Base-by-base conservation (phyloP, 2,113 vertebrate genomes). In the Crotalus horridus region DNA sequence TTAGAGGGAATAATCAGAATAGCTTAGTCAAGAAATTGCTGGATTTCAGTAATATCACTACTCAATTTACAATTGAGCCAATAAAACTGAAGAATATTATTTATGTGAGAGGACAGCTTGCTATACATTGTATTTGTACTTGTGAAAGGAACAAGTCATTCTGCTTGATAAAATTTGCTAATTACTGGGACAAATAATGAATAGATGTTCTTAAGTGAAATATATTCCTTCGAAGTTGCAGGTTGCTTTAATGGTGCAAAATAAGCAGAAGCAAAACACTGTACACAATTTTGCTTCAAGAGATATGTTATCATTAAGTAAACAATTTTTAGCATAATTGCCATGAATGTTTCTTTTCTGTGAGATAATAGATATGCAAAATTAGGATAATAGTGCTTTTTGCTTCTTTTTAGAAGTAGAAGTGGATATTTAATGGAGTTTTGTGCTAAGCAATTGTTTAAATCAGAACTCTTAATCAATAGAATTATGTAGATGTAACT, bases 111-210 rank as follows among this genome's bases (percentile, higher is more conserved):
- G 93, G 12, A 94, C 12, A 17, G 53, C 39, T 92, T 85, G 85
- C 91, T 95, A 89, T 89, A 3, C 85, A 21, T 21, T 95, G 69
- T 0, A 11, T n/a, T 93, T 8, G 58, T 13, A 23, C 48, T 90
- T 89, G 24, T 92, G 51, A 53, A 6, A 93, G 10, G 87, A 85
- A 91, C 55, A 92, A 94, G 21, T 81, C 93, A 94, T 94, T 89
- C 55, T 55, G 33, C 61, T 86, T 26, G 17, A 1, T 0, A 94
- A 21, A 94, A 2, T 48, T 97, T 94, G 13, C 43, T 95, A 91
- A 93, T 96, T 90, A 29, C 2, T 91, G n/a, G 48, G 23, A 89
- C 93, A 93, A 48, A 13, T 90, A 94, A 94, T 55, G 87, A 90
- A 69, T 55, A 86, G 94, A 10, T 92, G 86, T 69, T 74, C 46